Conservation (phyloP, 2,888 invertebrate species). For the Xanthia icteritia region DNA sequence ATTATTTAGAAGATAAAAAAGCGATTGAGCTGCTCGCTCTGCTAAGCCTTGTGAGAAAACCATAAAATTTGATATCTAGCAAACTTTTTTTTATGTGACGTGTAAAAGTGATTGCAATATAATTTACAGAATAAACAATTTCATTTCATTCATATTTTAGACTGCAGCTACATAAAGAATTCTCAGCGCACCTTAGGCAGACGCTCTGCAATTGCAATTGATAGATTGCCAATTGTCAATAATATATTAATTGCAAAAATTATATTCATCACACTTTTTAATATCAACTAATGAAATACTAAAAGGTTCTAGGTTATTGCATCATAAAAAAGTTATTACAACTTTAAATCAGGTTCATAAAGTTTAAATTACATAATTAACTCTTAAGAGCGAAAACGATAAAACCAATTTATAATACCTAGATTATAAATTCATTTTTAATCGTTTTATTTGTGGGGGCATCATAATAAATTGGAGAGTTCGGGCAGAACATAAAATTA, state of each 20-base stretch:
- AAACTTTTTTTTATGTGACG: too few relatives aligned
- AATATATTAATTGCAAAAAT: not conserved
- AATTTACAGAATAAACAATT: too few relatives aligned
- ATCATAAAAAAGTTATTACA: conserved; percentile 7
- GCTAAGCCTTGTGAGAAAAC: too few relatives aligned
- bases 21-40: too few relatives aligned
- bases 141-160: too few relatives aligned
- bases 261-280: not conserved
- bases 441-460: not conserved
- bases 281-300: not conserved
- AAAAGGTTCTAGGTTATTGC: not conserved
- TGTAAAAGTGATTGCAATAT: too few relatives aligned
- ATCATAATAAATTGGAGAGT: conserved; percentile 10
- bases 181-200: too few relatives aligned
- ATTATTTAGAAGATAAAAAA: too few relatives aligned
- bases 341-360: conserved; percentile 8
- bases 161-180: not conserved
- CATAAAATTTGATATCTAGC: too few relatives aligned
- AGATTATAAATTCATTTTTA: not conserved
- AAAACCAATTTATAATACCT: conserved; percentile 5
- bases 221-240: too few relatives aligned
- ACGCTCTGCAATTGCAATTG: not conserved
- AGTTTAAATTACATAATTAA: conserved; percentile 13
- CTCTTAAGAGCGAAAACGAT: not conserved
- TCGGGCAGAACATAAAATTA: not conserved